phyloP scores from a whole-genome alignment of 2,797 vertebrate species.

The Lophius americanus region DNA sequence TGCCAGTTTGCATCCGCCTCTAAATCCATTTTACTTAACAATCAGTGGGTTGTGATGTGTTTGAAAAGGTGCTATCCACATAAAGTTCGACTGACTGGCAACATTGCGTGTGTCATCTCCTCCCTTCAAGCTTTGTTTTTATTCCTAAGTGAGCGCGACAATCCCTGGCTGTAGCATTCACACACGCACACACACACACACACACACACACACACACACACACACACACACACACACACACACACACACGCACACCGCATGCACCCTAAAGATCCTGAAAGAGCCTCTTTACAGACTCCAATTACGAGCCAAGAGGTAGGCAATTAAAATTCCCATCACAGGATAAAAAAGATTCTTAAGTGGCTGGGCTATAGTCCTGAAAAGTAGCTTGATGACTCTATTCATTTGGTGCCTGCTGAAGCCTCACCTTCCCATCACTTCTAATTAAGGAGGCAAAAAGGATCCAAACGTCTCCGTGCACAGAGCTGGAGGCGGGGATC shows the following conservation, averaged over 20 bases:
- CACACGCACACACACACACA: no score
- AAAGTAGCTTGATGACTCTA: constrained; percentile 82
- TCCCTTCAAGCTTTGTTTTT: constrained; percentile 44
- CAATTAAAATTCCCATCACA: constrained; percentile 81
- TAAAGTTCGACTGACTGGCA: constrained; percentile 6
- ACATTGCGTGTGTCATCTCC: constrained; percentile 15
- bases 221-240: no score
- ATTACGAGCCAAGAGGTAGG: constrained; percentile 72
- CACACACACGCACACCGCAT: constrained; percentile 9
- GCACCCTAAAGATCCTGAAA: constrained; percentile 55
- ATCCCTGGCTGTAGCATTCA: constrained; percentile 40
- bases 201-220: neutral
- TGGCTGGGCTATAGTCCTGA: constrained; percentile 73
- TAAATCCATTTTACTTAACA: no score
- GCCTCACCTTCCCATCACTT: constrained; percentile 78
- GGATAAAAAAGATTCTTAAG: constrained; percentile 75
- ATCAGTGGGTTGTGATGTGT: no score
- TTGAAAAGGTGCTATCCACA: no score
- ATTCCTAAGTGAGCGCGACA: constrained; percentile 21
- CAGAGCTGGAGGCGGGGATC: constrained; percentile 39
- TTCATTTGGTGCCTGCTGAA: constrained; percentile 79
- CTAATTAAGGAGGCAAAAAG: constrained; percentile 74
- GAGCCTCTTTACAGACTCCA: constrained; percentile 72
- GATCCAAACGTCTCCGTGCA: constrained; percentile 58
- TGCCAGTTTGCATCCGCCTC: no score